phyloP scores from a whole-genome alignment of 2,888 invertebrate species.

The Drosophila leonis region DNA sequence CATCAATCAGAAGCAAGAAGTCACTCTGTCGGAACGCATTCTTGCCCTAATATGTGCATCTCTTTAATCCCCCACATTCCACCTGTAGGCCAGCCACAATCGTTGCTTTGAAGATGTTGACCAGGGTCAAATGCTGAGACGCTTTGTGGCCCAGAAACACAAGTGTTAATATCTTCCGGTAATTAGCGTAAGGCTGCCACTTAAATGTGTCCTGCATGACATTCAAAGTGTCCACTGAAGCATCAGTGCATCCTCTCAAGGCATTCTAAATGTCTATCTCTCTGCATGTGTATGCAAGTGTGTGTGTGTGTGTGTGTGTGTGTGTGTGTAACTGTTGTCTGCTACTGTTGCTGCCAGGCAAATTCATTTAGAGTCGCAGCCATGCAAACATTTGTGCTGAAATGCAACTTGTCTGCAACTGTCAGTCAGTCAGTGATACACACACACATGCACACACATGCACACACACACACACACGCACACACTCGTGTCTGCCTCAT shows the following conservation, averaged over 20 bases:
- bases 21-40: not conserved
- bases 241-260: slow-evolving; percentile 51
- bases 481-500: slow-evolving; percentile 64
- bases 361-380: slow-evolving; percentile 77
- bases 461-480: slow-evolving; percentile 14
- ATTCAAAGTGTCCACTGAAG: slow-evolving; percentile 74
- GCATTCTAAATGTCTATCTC: slow-evolving; percentile 21
- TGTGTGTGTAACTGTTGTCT: slow-evolving; percentile 36
- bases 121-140: slow-evolving; percentile 58
- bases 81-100: not conserved
- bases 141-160: slow-evolving; percentile 43
- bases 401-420: slow-evolving; percentile 81
- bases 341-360: slow-evolving; percentile 50
- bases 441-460: slow-evolving; percentile 32
- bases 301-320: slow-evolving; percentile 15
- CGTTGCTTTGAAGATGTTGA: not conserved
- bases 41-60: no score
- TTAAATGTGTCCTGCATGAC: slow-evolving; percentile 70
- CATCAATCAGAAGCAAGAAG: not conserved
- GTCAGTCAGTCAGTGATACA: slow-evolving; percentile 69
- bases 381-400: slow-evolving; percentile 81
- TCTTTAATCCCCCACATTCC: not conserved
- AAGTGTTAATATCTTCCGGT: slow-evolving; percentile 84
- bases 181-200: slow-evolving; percentile 76
- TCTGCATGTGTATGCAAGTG: slow-evolving; percentile 10